These are phyloP conservation scores for Alentia gelatinosa DNA, from an alignment of 2,888 invertebrate species.

Conservation along the genomic window DNA sequence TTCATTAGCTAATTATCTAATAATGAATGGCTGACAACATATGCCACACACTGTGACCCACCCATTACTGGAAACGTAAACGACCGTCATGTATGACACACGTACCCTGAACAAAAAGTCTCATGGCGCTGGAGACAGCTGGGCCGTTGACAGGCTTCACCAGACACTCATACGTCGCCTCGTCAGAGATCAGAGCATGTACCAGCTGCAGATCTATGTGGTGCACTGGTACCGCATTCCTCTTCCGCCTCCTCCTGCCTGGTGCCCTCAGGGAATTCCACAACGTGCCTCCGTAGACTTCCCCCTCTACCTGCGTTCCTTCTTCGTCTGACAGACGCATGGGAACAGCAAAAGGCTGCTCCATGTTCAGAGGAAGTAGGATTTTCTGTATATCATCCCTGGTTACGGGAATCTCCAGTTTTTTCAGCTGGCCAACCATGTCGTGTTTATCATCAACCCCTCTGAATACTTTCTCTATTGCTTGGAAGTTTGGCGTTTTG, in stretches of 20 bases:
- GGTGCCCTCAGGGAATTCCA: too few relatives aligned
- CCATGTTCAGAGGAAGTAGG: neutral
- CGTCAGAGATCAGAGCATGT: neutral
- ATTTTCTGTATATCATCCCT: neutral
- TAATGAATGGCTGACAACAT: too few relatives aligned
- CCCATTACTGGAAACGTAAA: too few relatives aligned
- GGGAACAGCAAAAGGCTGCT: neutral
- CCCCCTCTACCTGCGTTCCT: neutral
- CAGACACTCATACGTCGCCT: slow-evolving; percentile 45
- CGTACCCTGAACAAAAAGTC: slow-evolving; percentile 24
- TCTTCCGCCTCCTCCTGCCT: neutral
- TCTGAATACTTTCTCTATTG: neutral
- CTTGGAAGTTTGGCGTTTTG: neutral
- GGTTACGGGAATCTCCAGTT: slow-evolving; percentile 8
- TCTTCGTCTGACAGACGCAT: neutral
- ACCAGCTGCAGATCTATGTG: slow-evolving; percentile 41
- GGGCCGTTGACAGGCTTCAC: slow-evolving; percentile 49
- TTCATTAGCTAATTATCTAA: too few relatives aligned
- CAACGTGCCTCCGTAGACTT: neutral
- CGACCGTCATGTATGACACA: too few relatives aligned
- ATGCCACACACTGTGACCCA: too few relatives aligned
- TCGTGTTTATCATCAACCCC: slow-evolving; percentile 11
- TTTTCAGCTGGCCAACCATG: neutral
- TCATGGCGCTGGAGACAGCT: slow-evolving; percentile 45
- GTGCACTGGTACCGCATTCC: neutral